Evolutionary conservation across 2,113 vertebrate genomes (phyloP), one percentile per base, ranked within the genome.

Genomic region (Panurus biarmicus): DNA sequence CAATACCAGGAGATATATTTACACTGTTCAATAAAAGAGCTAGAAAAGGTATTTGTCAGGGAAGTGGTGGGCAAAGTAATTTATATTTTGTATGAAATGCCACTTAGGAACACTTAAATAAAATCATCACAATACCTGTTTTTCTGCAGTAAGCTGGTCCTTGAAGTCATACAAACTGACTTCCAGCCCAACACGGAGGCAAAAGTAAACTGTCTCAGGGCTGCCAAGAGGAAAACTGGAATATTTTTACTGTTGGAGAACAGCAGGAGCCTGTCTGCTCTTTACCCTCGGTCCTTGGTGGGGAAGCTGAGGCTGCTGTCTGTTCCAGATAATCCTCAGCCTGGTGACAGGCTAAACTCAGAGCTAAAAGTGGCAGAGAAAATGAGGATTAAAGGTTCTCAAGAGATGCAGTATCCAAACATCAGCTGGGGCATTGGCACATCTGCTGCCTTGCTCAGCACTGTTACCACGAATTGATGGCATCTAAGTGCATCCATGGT

Each of bases 241-340:
- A 70, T 31, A n/a, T 48, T 20, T 58, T 67, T 38, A 17, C 40
- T 15, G 38, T 20, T 0, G 0, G 61, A 53, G 24, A 17, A 24
- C 0, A 0, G 29, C 47, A 75, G 36, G 40, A 83, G 3, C 35
- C 64, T 79, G 35, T 12, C 28, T 40, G 80, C 56, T 66, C 40
- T 17, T 74, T 64, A 8, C 19, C 6, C 1, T 31, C 0, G 0
- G 22, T 31, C 31, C 18, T 15, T 24, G 24, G 14, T 57, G 65
- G 77, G 58, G 62, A 64, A n/a, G 38, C 35, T 64, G 74, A 64
- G 31, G 21, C 40, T 74, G 33, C 44, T 69, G 12, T 7, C 24
- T 83, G 2, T 1, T 3, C 20, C 0, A 0, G 36, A 12, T 65
- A 71, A 36, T 28, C 28, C 71, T 65, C 57, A 72, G 53, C 48